phyloP scores from a whole-genome alignment of 2,113 vertebrate species.

The Cynopterus brachyotis region DNA sequence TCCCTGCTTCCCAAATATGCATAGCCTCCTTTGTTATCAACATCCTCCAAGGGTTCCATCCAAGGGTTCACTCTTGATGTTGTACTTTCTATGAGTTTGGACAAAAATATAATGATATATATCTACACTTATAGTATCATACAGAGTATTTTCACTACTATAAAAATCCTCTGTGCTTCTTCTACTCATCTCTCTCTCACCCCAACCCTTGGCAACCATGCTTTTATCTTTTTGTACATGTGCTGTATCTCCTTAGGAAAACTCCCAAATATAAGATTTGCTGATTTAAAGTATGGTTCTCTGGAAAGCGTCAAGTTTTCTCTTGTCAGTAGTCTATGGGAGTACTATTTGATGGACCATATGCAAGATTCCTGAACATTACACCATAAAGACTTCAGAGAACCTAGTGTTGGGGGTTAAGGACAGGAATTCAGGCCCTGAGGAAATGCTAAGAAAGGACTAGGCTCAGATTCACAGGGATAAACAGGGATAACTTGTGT shows the following conservation, averaged over 20 bases:
- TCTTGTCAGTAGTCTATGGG: not conserved
- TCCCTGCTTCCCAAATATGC: accelerated
- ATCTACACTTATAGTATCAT: not conserved
- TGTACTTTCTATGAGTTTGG: not conserved
- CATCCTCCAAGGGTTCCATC: no score
- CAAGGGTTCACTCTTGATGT: not conserved
- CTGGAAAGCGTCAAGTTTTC: not conserved
- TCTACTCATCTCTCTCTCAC: not conserved
- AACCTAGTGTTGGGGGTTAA: not conserved
- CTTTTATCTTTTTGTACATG: not conserved
- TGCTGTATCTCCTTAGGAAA: not conserved
- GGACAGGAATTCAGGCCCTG: not conserved
- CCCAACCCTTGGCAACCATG: not conserved
- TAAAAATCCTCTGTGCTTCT: not conserved
- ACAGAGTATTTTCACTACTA: not conserved
- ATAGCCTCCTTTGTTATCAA: not conserved
- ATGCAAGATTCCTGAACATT: not conserved
- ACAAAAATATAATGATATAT: no score
- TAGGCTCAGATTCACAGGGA: not conserved
- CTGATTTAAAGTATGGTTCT: not conserved
- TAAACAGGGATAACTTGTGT: not conserved
- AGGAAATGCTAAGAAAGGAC: no score
- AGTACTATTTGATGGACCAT: not conserved
- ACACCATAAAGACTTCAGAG: not conserved
- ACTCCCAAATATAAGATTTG: not conserved